Base-by-base conservation (phyloP, 2,888 invertebrate genomes). In the Cerastis leucographa region DNA sequence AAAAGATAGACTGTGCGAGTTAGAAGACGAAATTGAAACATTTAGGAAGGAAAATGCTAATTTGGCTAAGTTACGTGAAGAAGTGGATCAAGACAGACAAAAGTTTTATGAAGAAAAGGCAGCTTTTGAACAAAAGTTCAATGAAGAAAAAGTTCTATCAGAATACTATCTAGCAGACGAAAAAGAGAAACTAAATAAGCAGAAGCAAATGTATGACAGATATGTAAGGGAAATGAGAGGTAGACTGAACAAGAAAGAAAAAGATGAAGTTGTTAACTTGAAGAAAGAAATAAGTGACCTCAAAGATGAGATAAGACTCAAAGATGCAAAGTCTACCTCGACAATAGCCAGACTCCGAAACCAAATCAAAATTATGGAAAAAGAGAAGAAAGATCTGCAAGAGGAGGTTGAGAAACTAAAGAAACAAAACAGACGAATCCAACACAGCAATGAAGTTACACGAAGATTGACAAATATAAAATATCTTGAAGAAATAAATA, bases 401-500 rank as follows among this genome's bases (percentile, higher is more conserved):
- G 96, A 97, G 71, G 98, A 98, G 92, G 93, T 98, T 29, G 98
- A 98, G 75, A 97, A 97, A 88, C 90, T 98, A 8, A 97, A 97
- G 83, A 98, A 97, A 88, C 97, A 97, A 90, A 98, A 98, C 89
- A 97, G 97, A 81, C 97, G 97, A 90, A 94, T 98, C 72, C 97
- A 97, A 81, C 97, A 97, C 66, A 97, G 97, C 76, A 97, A 97
- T 91, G 95, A 97, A 83, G 96, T 97, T 71, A 94, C 97, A 17
- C 92, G 95, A 80, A 93, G 97, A 78, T 94, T 97, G 62, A 96
- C 97, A n/a, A 98, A 98, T 83, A 97, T 98, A 51, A 98, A 97
- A 95, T 97, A 98, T 93, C 96, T 98, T 81, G 97, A 98, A 88
- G 97, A 98, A 93, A 98, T 98, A 51, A 98, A 98, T 90, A 97